Base-by-base conservation (phyloP, 2,888 invertebrate genomes). In the Agapetus fuscipes region DNA sequence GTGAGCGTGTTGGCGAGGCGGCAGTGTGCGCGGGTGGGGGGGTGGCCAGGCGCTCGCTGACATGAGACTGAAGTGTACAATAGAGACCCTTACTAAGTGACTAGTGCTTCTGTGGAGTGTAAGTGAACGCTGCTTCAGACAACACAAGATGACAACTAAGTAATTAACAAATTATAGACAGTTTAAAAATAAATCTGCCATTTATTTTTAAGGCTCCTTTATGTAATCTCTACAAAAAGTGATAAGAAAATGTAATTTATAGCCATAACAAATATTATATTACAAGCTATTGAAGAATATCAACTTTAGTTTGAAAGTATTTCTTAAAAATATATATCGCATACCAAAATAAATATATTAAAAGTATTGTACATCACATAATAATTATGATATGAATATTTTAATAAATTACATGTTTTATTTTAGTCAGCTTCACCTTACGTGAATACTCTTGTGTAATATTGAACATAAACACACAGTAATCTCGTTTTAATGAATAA, bases 201-300 rank as follows among this genome's bases (percentile, higher is more conserved):
- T 46, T 46, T 46, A 43, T 43, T 46, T 46, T 46, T 43, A 46
- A 43, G 42, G 30, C 20, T 39, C 30, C 16, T 30, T 17, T 17
- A 42, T 34, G 32, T 37, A 40, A 31, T 45, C 40, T 43, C 37
- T 38, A 34, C 36, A 17, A 34, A 41, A 39, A 36, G 35, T 35
- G 30, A 42, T 37, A 41, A 17, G 37, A 29, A 25, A 33, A 32
- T 37, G 25, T 35, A 38, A 25, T 26, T 24, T 11, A 17, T 25
- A 28, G 29, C 34, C 25, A 25, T n/a, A n/a, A n/a, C n/a, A n/a
- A n/a, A n/a, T n/a, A n/a, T n/a, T n/a, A n/a, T 26, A 20, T 33
- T 32, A 29, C 17, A 13, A 31, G 20, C 16, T 26, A 34, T 34
- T 39, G 25, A 35, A 17, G 41, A 39, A 41, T 43, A 43, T 39